phyloP scores from a whole-genome alignment of 2,797 vertebrate species.

The Steatocranus sp. region DNA sequence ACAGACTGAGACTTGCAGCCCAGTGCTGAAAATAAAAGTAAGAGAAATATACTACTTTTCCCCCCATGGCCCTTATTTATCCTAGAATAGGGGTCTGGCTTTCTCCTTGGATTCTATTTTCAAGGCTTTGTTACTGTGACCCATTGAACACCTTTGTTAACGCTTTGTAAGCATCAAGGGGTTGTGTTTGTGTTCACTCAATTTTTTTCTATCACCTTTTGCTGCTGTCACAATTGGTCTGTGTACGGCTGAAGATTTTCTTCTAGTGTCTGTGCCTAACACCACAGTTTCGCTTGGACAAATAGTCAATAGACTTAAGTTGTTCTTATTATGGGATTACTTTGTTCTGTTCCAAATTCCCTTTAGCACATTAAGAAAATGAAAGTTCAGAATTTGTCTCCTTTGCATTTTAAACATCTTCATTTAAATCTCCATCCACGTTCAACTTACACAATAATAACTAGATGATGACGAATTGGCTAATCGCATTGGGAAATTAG shows the following conservation, averaged over 20 bases:
- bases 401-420: background rate
- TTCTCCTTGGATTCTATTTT: conserved; percentile 20
- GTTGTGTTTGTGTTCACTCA: conserved; percentile 15
- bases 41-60: background rate
- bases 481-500: background rate
- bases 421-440: background rate
- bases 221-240: background rate
- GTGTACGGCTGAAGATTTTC: conserved; percentile 3
- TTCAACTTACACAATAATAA: background rate
- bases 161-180: background rate
- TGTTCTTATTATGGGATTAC: background rate
- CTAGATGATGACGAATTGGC: background rate
- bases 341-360: background rate
- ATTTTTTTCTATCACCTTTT: conserved; percentile 1
- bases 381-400: background rate
- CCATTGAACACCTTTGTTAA: background rate
- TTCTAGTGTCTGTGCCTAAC: background rate
- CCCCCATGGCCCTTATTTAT: background rate
- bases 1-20: conserved; percentile 23
- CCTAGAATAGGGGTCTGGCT: background rate
- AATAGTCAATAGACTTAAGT: background rate
- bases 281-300: background rate
- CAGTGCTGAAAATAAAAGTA: background rate
- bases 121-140: conserved; percentile 1
- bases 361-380: background rate